Percentiles rank a stretch among this genome's conserved stretches.
Conservation (phyloP, 1,140 invertebrate genomes). For the Pectinophora gossypiella region DNA sequence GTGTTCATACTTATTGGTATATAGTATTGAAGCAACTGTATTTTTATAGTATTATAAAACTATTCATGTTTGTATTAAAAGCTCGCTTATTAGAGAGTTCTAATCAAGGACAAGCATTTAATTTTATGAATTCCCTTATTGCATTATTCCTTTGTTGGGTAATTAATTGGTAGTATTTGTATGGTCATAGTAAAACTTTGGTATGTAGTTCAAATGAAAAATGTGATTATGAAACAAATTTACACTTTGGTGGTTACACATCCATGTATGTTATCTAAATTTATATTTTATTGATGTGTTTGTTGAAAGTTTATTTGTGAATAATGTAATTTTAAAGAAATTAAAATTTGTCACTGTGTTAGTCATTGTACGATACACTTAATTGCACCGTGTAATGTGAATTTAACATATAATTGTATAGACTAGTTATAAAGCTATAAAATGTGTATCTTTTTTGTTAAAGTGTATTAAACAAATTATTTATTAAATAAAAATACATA, state of each 20-base stretch:
- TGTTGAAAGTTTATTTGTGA: not conserved
- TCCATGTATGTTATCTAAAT: slow-evolving; percentile 2
- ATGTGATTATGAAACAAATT: too few species aligned
- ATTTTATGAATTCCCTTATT: slow-evolving; percentile 11
- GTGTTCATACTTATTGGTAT: too few species aligned
- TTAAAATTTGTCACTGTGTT: not conserved
- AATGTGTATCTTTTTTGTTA: slow-evolving; percentile 1
- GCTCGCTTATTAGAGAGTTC: slow-evolving; percentile 9
- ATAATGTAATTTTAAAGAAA: slow-evolving; percentile 2
- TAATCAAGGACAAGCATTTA: slow-evolving; percentile 11
- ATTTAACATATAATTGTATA: not conserved
- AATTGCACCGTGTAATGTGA: not conserved
- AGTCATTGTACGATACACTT: not conserved
- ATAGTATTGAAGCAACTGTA: not conserved
- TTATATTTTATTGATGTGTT: not conserved
- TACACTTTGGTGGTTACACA: too few species aligned
- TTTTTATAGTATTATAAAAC: slow-evolving; percentile 2
- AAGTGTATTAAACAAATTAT: slow-evolving; percentile 8
- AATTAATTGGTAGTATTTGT: too few species aligned
- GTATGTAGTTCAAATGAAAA: too few species aligned
- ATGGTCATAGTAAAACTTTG: too few species aligned
- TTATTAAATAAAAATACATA: too few species aligned
- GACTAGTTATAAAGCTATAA: not conserved
- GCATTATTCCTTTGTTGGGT: slow-evolving; percentile 15
- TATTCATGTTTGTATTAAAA: too few species aligned